Evolutionary conservation across 2,797 vertebrate species (phyloP).

Genomic region (Amniataba percoides): DNA sequence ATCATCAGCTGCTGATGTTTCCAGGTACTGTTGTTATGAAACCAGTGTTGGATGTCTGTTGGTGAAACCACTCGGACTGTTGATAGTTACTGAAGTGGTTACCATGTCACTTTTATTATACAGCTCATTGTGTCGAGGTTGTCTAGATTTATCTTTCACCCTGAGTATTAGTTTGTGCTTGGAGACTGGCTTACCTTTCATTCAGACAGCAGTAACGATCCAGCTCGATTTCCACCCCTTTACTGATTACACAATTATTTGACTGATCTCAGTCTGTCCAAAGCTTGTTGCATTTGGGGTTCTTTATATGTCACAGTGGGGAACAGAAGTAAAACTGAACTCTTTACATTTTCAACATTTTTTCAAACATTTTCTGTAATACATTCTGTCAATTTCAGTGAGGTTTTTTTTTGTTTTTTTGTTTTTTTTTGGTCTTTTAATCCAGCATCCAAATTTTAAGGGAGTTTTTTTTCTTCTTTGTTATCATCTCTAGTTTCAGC

Average conservation of each 20-base stretch:
- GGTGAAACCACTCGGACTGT: slow-evolving; percentile 34
- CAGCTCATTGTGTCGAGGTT: slow-evolving; percentile 12
- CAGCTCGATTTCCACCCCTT: slow-evolving; percentile 9
- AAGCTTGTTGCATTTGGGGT: background rate
- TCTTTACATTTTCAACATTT: no score
- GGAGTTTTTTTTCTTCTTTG: background rate
- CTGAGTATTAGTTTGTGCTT: slow-evolving; percentile 20
- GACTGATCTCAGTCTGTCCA: background rate
- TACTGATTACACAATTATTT: background rate
- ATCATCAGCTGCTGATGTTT: background rate
- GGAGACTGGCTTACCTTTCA: slow-evolving; percentile 38
- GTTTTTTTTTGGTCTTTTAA: no score
- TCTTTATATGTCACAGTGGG: no score
- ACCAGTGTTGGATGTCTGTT: slow-evolving; percentile 32
- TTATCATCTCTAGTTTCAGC: slow-evolving; percentile 2
- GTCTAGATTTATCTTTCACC: slow-evolving; percentile 26
- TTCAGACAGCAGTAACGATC: slow-evolving; percentile 1
- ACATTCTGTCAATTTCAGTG: no score
- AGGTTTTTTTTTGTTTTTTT: no score
- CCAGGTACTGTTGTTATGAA: background rate
- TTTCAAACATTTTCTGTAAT: no score
- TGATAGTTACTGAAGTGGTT: slow-evolving; percentile 49
- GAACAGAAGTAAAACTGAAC: no score
- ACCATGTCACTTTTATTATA: slow-evolving; percentile 35
- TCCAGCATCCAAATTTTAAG: no score